phyloP scores from a whole-genome alignment of 2,888 invertebrate species.

The Seira ritae region DNA sequence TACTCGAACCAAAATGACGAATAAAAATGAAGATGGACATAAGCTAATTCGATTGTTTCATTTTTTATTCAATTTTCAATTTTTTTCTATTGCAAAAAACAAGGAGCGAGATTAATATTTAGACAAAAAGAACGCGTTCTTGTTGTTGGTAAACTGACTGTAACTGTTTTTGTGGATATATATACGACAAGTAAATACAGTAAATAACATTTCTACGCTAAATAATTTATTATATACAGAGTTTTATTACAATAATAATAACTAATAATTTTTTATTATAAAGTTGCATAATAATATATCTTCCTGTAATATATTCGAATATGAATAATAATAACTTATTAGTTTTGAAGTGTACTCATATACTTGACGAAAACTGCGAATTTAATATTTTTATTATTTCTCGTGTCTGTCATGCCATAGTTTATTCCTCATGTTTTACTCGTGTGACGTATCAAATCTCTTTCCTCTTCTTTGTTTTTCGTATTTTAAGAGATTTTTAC shows the following conservation, averaged over 20 bases:
- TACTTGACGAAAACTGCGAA: conserved; percentile 48
- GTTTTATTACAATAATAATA: conserved; percentile 63
- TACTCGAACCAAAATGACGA: too few species aligned
- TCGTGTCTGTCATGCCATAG: conserved; percentile 42
- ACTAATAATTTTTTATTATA: too few species aligned
- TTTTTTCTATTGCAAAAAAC: conserved; percentile 72
- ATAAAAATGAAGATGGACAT: too few species aligned
- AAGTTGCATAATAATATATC: conserved; percentile 58
- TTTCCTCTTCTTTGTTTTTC: background rate
- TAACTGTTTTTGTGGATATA: conserved; percentile 38
- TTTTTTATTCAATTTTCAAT: conserved; percentile 72
- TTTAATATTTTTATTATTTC: too few species aligned
- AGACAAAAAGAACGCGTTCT: conserved; percentile 67
- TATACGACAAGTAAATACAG: conserved; percentile 42
- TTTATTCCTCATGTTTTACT: background rate
- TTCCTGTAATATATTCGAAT: conserved; percentile 25
- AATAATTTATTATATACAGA: conserved; percentile 61
- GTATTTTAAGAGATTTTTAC: conserved; percentile 6
- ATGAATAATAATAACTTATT: conserved; percentile 46
- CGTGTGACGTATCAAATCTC: background rate
- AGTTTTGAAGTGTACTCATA: conserved; percentile 61
- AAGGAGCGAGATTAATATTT: conserved; percentile 70
- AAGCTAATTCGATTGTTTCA: conserved; percentile 66
- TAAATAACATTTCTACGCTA: conserved; percentile 37
- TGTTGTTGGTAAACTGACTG: conserved; percentile 58